These are phyloP conservation scores for Galendromus occidentalis DNA, from an alignment of 1,140 invertebrate species.

Conservation along the genomic window DNA sequence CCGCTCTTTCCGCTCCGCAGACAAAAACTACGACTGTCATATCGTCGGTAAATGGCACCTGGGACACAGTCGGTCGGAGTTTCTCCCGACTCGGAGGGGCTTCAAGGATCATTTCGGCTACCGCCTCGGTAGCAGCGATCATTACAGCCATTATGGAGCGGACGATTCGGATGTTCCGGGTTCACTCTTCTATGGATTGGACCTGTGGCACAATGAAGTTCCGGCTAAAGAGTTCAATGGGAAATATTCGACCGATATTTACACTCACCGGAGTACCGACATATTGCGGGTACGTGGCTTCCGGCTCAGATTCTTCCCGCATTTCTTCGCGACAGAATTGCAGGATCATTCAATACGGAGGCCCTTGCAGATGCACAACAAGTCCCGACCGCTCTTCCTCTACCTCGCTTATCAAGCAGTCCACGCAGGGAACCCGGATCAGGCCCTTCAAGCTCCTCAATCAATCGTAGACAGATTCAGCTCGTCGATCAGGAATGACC, in stretches of 20 bases:
- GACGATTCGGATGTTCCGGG: constrained; percentile 2
- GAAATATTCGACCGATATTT: constrained; percentile 59
- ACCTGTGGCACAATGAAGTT: constrained; percentile 42
- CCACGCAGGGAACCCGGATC: constrained; percentile 58
- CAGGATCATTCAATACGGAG: too few species aligned
- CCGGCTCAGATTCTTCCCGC: too few species aligned
- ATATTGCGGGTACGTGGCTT: constrained; percentile 42
- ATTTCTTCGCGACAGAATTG: too few species aligned
- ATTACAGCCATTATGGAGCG: constrained; percentile 41
- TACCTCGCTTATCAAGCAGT: constrained; percentile 63
- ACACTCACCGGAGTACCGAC: constrained; percentile 48
- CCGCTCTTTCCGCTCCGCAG: too few species aligned
- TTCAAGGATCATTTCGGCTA: constrained; percentile 66
- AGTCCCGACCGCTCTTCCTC: constrained; percentile 47
- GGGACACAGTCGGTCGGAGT: constrained; percentile 44
- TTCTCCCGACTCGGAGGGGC: constrained; percentile 51
- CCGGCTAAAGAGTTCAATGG: constrained; percentile 49
- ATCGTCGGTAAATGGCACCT: constrained; percentile 44
- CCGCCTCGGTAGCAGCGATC: constrained; percentile 57
- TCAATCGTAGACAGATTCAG: constrained; percentile 12
- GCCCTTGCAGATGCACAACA: background rate
- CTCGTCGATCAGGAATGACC: constrained; percentile 14
- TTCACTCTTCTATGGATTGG: background rate
- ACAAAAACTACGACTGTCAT: background rate
- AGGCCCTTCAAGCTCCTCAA: constrained; percentile 23